Percentiles rank a stretch among this genome's conserved stretches.
These are phyloP conservation scores for Halictus rubicundus DNA, from an alignment of 1,140 invertebrate species.

Conservation along the genomic window DNA sequence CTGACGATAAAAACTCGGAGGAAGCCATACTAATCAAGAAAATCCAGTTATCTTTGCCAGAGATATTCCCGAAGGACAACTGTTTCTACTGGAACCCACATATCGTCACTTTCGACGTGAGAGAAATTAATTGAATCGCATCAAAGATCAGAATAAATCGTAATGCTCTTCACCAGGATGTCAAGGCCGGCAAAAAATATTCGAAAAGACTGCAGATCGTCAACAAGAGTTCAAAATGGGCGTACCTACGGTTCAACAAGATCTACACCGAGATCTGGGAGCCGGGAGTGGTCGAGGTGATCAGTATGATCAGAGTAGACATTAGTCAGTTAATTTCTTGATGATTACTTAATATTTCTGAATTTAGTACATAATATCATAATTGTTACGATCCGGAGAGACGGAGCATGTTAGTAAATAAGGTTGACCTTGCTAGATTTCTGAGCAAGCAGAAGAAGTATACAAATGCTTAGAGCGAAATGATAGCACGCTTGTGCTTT, in stretches of 20 bases:
- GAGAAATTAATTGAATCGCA: neutral
- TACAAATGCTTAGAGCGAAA: too few relatives aligned
- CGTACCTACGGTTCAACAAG: slow-evolving; percentile 26
- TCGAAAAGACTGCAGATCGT: neutral
- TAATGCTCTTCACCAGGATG: neutral
- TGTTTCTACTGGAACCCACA: slow-evolving; percentile 26
- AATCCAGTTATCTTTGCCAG: neutral
- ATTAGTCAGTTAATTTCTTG: too few relatives aligned
- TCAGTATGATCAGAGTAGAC: too few relatives aligned
- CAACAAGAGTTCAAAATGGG: slow-evolving; percentile 31
- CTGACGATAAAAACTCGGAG: neutral
- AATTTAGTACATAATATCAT: too few relatives aligned
- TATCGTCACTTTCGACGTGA: slow-evolving; percentile 5
- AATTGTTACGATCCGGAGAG: too few relatives aligned
- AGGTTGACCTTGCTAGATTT: too few relatives aligned
- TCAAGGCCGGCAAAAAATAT: neutral
- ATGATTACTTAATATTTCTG: too few relatives aligned
- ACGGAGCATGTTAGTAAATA: too few relatives aligned
- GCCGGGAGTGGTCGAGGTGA: slow-evolving; percentile 8
- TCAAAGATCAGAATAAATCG: neutral
- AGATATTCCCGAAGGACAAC: neutral
- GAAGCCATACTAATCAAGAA: neutral
- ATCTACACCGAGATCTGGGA: slow-evolving; percentile 23
- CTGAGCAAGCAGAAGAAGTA: too few relatives aligned
- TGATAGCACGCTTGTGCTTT: too few relatives aligned